Evolutionary conservation across 1,140 invertebrate species (phyloP), one percentile per base, ranked within the genome.

Genomic region (Zeugodacus cucurbitae): DNA sequence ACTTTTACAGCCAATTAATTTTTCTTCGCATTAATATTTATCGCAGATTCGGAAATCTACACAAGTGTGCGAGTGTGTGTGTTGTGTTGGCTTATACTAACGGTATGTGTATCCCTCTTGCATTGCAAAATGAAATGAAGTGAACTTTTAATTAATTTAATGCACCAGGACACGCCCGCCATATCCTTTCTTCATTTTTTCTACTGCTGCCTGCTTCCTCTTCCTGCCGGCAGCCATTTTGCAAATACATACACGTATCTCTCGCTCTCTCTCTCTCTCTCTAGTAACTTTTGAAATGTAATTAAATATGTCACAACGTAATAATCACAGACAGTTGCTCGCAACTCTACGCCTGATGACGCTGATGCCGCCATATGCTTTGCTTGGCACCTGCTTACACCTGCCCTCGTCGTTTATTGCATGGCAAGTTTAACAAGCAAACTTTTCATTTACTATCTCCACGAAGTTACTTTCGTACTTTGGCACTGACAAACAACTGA

Each of bases 341-440:
- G 37, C 62, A 74, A 41, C 34, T 54, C 48, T 74, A 74, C 17
- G 37, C 14, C n/a, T 48, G 41, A 14, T 48, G 32, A 10, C 26
- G 29, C 32, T 34, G 22, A 54, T 82, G 74, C 26, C n/a, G 74
- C 2, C 74, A 6, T n/a, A 70, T 37, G 67, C 34, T n/a, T n/a
- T 70, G 26, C 8, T 70, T 14, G 14, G 48, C 48, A 7, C 48
- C 48, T 7, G 14, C 48, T 14, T 67, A 82, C 74, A 82, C 74
- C 74, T 82, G 74, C 74, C 74, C 41, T 82, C 74, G 74, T 82
- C 74, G 74, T 8, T 82, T 82, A 82, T 82, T 82, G 48, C 74
- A 82, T 82, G 74, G 74, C 74, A 82, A 82, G 74, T 82, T 82
- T 82, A 82, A 82, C 74, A 82, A 82, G 74, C 74, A 82, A 82